Percentiles rank a stretch among this genome's conserved stretches.
Evolutionary conservation across 2,797 vertebrate species (phyloP).

Genomic region (Hyperoplus immaculatus): DNA sequence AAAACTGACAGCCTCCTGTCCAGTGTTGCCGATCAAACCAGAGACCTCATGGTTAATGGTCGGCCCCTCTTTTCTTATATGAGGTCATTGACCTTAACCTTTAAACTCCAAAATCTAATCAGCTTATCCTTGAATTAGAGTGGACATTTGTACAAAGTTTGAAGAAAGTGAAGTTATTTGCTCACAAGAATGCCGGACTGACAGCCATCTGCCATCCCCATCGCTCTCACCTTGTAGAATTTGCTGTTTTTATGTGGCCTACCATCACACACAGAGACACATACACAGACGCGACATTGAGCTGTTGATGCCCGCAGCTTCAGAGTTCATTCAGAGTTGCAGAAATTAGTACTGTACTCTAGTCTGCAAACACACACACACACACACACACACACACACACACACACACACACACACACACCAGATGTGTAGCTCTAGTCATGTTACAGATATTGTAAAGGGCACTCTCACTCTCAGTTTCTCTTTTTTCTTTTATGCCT

Average conservation of each 20-base stretch:
- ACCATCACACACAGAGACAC: constrained; percentile 2
- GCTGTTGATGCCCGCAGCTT: constrained; percentile 70
- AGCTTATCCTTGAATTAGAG: no score
- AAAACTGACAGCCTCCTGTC: no score
- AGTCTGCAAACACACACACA: neutral
- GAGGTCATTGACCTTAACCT: no score
- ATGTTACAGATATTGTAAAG: constrained; percentile 2
- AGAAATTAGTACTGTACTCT: constrained; percentile 35
- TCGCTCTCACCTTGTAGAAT: neutral
- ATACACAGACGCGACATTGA: constrained; percentile 28
- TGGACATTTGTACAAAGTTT: no score
- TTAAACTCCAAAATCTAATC: no score
- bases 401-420: constrained; percentile 16
- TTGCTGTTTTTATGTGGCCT: constrained; percentile 16
- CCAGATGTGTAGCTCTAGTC: constrained; percentile 1
- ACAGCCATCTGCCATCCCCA: no score
- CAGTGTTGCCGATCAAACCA: no score
- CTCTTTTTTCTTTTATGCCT: neutral
- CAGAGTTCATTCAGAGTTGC: constrained; percentile 67
- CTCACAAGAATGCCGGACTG: no score
- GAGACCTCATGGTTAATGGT: no score
- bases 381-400: neutral
- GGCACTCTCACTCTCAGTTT: neutral
- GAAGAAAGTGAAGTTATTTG: no score
- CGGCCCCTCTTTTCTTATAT: no score